phyloP scores from a whole-genome alignment of 2,113 vertebrate species.

The Eulacestoma nigropectus region DNA sequence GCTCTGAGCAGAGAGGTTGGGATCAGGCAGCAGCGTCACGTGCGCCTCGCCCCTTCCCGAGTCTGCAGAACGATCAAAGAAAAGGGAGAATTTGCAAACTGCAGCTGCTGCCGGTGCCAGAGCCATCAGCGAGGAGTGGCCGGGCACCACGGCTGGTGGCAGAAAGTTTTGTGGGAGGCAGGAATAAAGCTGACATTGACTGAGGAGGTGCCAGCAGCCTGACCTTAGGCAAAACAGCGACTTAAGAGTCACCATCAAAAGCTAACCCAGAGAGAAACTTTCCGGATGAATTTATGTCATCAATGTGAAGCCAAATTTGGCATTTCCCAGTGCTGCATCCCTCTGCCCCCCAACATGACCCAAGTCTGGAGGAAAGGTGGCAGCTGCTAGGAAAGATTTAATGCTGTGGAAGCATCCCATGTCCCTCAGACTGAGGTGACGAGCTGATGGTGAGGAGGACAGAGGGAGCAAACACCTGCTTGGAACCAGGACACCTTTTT shows the following conservation, averaged over 20 bases:
- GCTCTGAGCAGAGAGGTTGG: not conserved
- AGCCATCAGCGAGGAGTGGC: not conserved
- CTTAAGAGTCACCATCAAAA: not conserved
- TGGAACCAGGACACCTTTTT: not conserved
- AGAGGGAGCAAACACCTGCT: not conserved
- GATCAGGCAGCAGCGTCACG: not conserved
- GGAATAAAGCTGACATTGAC: not conserved
- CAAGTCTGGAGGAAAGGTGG: not conserved
- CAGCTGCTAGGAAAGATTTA: not conserved
- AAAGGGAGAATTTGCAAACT: not conserved
- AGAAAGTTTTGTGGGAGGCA: not conserved
- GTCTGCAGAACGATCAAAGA: not conserved
- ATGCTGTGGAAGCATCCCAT: not conserved
- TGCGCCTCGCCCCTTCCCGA: not conserved
- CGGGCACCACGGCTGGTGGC: not conserved
- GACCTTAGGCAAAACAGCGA: not conserved
- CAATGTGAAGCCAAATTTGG: not conserved
- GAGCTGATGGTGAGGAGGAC: not conserved
- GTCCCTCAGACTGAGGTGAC: fast-evolving
- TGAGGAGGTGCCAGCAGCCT: conserved; percentile 12
- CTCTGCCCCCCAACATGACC: fast-evolving
- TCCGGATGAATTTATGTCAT: not conserved
- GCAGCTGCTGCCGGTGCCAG: not conserved
- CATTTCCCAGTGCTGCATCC: not conserved
- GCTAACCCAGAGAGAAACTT: not conserved